Conservation (phyloP, 2,888 invertebrate species). For the Oligia strigilis region DNA sequence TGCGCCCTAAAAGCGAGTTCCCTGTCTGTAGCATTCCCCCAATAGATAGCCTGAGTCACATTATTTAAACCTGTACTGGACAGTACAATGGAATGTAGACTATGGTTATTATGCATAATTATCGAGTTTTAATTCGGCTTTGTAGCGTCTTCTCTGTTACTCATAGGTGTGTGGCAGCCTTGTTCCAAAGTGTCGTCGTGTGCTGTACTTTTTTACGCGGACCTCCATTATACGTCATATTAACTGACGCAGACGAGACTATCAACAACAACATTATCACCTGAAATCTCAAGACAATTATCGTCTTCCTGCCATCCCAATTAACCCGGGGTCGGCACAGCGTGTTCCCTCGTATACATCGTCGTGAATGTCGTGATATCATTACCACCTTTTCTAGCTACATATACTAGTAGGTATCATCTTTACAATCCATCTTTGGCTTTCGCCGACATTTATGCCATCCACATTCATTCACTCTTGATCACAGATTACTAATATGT, state of each 20-base stretch:
- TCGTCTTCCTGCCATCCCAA: background rate
- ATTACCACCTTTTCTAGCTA: background rate
- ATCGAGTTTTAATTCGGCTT: background rate
- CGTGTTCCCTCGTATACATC: background rate
- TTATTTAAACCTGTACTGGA: background rate
- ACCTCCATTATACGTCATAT: background rate
- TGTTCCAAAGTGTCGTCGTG: background rate
- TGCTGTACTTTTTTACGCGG: background rate
- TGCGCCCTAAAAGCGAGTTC: no score
- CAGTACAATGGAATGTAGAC: background rate
- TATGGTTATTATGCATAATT: background rate
- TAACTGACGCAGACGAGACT: background rate
- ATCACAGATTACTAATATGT: background rate
- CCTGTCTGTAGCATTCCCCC: no score
- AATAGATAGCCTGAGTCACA: no score
- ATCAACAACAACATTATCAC: background rate
- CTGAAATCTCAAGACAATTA: background rate
- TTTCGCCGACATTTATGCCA: background rate
- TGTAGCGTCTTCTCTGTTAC: background rate
- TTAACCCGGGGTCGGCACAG: background rate
- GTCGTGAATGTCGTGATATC: background rate
- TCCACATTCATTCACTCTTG: constrained; percentile 1
- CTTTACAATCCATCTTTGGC: background rate
- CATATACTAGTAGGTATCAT: no score
- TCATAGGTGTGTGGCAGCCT: background rate